phyloP scores from a whole-genome alignment of 2,888 invertebrate species.

The Theretra japonica region DNA sequence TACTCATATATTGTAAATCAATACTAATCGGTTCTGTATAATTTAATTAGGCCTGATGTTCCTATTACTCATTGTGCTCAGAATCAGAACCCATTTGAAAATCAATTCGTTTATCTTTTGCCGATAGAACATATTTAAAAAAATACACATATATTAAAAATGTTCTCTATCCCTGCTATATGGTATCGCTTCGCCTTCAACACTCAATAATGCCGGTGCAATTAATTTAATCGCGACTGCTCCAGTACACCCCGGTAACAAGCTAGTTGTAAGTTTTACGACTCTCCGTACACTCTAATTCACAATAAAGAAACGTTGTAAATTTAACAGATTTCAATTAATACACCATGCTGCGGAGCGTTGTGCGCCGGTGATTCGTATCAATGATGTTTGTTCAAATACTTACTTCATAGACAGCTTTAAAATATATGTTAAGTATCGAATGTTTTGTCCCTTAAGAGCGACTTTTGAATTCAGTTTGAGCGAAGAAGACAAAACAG shows the following conservation, averaged over 20 bases:
- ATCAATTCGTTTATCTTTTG: too few species aligned
- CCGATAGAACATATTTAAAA: neutral
- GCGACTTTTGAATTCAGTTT: too few species aligned
- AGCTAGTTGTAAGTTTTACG: conserved; percentile 63
- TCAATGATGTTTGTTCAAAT: too few species aligned
- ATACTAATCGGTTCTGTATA: too few species aligned
- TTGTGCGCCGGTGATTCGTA: neutral
- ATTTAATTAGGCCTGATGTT: too few species aligned
- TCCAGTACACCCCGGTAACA: conserved; percentile 61
- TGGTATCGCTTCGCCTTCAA: conserved; percentile 21
- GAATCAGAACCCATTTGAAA: too few species aligned
- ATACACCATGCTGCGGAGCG: neutral
- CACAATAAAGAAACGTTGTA: conserved; percentile 20
- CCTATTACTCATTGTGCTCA: too few species aligned
- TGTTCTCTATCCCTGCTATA: neutral
- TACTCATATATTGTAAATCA: too few species aligned
- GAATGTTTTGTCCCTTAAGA: too few species aligned
- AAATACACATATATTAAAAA: neutral
- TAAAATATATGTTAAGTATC: too few species aligned
- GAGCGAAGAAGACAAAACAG: too few species aligned
- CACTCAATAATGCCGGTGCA: conserved; percentile 49
- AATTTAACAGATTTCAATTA: conserved; percentile 20
- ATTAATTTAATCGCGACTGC: conserved; percentile 56
- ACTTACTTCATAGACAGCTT: too few species aligned
- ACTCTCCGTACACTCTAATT: conserved; percentile 53